A percentile compares a stretch with the other conserved stretches of the same genome.
phyloP scores from a whole-genome alignment of 2,888 invertebrate genomes.

The Oeneis ivallda region DNA sequence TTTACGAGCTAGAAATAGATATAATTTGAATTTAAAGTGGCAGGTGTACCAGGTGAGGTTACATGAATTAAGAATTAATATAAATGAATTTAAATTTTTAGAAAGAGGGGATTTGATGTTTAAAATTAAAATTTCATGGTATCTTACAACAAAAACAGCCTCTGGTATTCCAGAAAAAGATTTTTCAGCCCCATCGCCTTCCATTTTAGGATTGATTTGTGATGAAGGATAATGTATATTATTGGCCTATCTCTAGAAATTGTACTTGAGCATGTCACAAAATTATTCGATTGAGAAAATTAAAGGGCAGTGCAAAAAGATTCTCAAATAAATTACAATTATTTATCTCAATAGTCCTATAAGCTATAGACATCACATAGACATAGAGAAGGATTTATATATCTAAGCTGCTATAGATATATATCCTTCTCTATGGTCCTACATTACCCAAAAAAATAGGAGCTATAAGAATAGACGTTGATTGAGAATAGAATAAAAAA shows the following conservation, averaged over 20 bases:
- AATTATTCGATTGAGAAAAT: background rate
- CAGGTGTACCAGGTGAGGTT: slow-evolving; percentile 14
- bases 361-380: too few species aligned
- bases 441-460: too few species aligned
- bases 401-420: too few species aligned
- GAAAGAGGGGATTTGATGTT: background rate
- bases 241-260: background rate
- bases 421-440: too few species aligned
- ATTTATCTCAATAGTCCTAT: too few species aligned
- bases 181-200: slow-evolving; percentile 69
- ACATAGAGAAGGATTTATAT: too few species aligned
- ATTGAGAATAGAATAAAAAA: too few species aligned
- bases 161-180: slow-evolving; percentile 93
- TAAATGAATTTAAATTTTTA: background rate
- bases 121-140: background rate
- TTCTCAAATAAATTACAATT: background rate
- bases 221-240: background rate
- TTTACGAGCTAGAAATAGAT: background rate
- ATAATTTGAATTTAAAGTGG: background rate
- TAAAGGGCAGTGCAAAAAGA: background rate
- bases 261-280: too few species aligned
- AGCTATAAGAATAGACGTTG: too few species aligned
- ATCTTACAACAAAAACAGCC: slow-evolving; percentile 92
- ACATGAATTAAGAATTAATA: background rate
- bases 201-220: slow-evolving; percentile 55